Evolutionary conservation across 2,113 vertebrate species (phyloP), one percentile per base, ranked within the genome.

Genomic region (Tupaia tana): DNA sequence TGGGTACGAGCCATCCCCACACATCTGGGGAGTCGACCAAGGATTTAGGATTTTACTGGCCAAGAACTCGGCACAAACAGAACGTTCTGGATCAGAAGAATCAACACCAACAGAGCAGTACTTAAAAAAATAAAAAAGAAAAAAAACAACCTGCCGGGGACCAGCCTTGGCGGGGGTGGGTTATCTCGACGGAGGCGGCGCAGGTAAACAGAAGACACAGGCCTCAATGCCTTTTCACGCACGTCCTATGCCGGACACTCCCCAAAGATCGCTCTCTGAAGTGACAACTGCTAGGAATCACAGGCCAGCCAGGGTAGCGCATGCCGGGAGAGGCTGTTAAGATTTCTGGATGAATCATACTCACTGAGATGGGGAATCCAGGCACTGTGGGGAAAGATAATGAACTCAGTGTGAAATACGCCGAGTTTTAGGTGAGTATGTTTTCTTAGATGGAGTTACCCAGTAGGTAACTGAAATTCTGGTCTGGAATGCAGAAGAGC

Each of bases 71-170:
- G 34, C 10, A 18, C 9, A 31, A 19, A 52, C 10, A 61, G 29
- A n/a, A 90, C 80, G 56, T 94, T 93, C 67, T 61, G 6, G 12
- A 90, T 31, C 66, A 87, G 52, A 58, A 85, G 59, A 79, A 29
- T 71, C 52, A 86, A 74, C 74, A 89, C 0, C 2, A 54, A 24
- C 69, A 85, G 25, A 69, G 43, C 7, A 67, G 4, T 54, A 22
- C 7, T 75, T 64, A 31, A 73, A 88, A 91, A 91, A n/a, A 31
- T 67, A 88, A 91, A 4, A 43, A 43, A 43, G 6, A 43, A 43
- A 43, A 43, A 43, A 43, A 4, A 43, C 4, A 43, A 43, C 43
- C 43, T 43, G 43, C n/a, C n/a, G n/a, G n/a, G n/a, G n/a, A n/a
- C n/a, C n/a, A n/a, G n/a, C n/a, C n/a, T n/a, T n/a, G n/a, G n/a